Evolutionary conservation across 1,140 invertebrate species (phyloP), one percentile per base, ranked within the genome.

Genomic region (Formica exsecta): DNA sequence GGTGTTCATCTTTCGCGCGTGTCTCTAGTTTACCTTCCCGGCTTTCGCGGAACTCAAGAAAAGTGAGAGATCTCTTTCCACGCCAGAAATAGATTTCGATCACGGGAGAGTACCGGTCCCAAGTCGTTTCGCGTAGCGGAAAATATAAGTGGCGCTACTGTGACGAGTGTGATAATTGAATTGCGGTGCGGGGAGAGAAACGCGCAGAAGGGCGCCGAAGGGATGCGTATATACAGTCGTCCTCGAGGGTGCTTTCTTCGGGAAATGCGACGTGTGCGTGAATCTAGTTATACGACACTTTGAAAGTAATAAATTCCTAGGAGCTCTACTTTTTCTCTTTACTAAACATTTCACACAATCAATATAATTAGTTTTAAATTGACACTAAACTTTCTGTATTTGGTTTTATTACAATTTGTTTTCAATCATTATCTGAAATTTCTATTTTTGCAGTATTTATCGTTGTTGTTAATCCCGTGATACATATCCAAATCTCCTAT

Each of bases 41-140:
- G 22, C 13, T 19, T 38, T 11, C 36, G n/a, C 38, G 32, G 16
- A 62, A 62, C 32, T 48, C 32, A 32, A 29, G 19, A 25, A 19
- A 51, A 83, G 71, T 38, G 81, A 85, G 81, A 76, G 41, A 64
- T 84, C 48, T 51, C 48, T 64, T 41, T 25, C 38, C 32, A 32
- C 4, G 61, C 22, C 11, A 25, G 73, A 77, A 85, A 85, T 85
- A 85, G 62, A 76, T 85, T 84, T 76, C 71, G 71, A 79, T 62
- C 59, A 44, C 1, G 44, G 75, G 65, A 79, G 36, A 54, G 81
- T 44, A n/a, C 36, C 44, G 0, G 41, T 76, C 25, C 41, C 13
- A 54, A 6, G 32, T 64, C 41, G 16, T 48, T 64, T 64, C 41
- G 41, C 7, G 22, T 65, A 32, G 22, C 22, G 62, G 65, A 44